Base-by-base conservation (phyloP, 2,888 invertebrate genomes). In the Rhagophthalmus giganteus region DNA sequence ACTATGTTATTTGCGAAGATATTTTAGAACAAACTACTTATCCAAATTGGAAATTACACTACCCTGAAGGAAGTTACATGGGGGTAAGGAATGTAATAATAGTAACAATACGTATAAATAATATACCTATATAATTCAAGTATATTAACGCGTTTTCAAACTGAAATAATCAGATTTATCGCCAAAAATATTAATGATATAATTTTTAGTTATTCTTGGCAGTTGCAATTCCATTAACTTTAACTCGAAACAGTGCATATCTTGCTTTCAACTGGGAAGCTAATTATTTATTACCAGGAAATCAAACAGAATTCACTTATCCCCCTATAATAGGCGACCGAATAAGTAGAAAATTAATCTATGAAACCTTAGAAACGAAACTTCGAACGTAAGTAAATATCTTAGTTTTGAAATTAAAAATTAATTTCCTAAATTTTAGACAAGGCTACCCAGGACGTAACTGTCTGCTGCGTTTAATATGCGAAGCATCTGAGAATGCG, bases 211-310 rank as follows among this genome's bases (percentile, higher is more conserved):
- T 85, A 11, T 83, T 87, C 66, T 63, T 86, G 7, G 87, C 88
- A 0, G 77, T 88, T 46, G 86, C 87, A 0, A 79, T 87, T 30
- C 88, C 88, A 0, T 70, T 88, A 12, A 85, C 85, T 62, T 76
- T 85, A 8, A 84, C 86, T 0, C 81, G 84, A 56, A 82, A 83
- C 61, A 83, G 84, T 65, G 82, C 86, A 2, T 87, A 85, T 63
- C 74, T 87, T 42, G 86, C 88, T 0, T 87, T 86, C 68, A 87
- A 87, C 74, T 86, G 88, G 67, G 88, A 88, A 65, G 81, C 85
- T 0, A 85, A 83, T 70, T 88, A 86, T 72, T 72, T 70, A 16
- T 68, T 83, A 4, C 81, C 87, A 0, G 77, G 69, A 5, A 85
- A 85, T 62, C 76, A 68, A 11, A 75, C 74, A 24, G 66, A 68